Evolutionary conservation across 2,888 invertebrate genomes (phyloP), one percentile per base, ranked within the genome.

Genomic region (Chymomyza procnemis): DNA sequence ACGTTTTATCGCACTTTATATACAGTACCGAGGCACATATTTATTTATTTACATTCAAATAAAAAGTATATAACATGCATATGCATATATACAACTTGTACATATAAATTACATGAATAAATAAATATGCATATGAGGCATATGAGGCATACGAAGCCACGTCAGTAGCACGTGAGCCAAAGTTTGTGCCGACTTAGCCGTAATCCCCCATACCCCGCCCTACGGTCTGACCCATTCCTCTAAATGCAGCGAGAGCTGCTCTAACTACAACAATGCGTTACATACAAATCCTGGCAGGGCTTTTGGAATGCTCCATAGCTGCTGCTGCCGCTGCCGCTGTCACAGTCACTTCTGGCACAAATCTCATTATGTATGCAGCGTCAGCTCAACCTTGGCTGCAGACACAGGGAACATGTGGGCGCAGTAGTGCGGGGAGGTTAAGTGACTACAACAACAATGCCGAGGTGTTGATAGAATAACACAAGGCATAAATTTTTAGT

Each of bases 391-490:
- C 66, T 67, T 71, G 71, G 56, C 59, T 67, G 66, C 1, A 54
- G 50, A 34, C 54, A n/a, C 22, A 50, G 9, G 18, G 59, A 59
- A n/a, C n/a, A n/a, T n/a, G 46, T 5, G 18, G 46, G 18, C 19
- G 47, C 21, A n/a, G 55, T 4, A 3, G 16, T 57, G 22, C 19
- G 61, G 61, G 61, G 61, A 60, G 61, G 47, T 30, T 52, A 70
- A 67, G 64, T 34, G 68, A 73, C 64, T 66, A 69, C 66, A 69
- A 76, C 78, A 74, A 83, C 75, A 81, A 78, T 78, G 74, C 75
- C 68, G 74, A 85, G 87, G 85, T 85, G 85, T 85, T 85, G 85
- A 85, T 85, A 77, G 87, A 80, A 81, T 79, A 80, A 77, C 73
- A 63, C 75, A 74, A 74, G 71, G 76, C 83, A 79, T 83, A 77